Base-by-base conservation (phyloP, 2,113 vertebrate species). In the Hippocampus barbouri region DNA sequence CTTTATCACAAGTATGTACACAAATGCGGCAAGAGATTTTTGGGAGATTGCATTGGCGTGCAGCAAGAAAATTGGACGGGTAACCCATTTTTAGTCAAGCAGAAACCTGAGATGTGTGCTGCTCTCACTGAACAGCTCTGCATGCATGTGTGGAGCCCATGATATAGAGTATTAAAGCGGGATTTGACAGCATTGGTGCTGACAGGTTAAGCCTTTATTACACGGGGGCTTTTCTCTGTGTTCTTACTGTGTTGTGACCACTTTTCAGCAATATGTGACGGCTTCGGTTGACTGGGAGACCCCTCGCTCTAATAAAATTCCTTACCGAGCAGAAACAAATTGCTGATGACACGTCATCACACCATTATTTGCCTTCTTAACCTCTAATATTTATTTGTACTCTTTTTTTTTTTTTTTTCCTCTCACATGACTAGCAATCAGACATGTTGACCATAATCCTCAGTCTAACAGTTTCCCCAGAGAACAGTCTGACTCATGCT, bases 191-290 rank as follows among this genome's bases (percentile, higher is more conserved):
- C 71, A 70, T 88, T 60, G 72, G 72, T 2, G 54, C 40, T 83
- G 82, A 88, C 84, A 87, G 82, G 79, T 83, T 88, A 84, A 87
- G 85, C 82, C 78, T 81, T 87, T 76, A 76, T 86, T 81, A 83
- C 71, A 76, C 3, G 25, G 54, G 66, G 62, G 30, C 53, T 80
- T 66, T 72, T 72, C 69, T 80, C 53, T 75, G 73, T 76, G 74
- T 78, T 75, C 69, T 69, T 78, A 47, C 79, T 76, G 51, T 83
- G 77, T 82, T 75, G 69, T 72, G 72, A 77, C 65, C 72, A 79
- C 76, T 68, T 73, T 77, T 83, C 68, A 81, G 51, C 66, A 72
- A 60, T 72, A 76, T 73, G 60, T 79, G 78, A 78, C 60, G 25
- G 34, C 21, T 69, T 56, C 54, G 25, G 71, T 47, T 4, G 47